phyloP scores from a whole-genome alignment of 2,113 vertebrate genomes.

The Mugil cephalus region DNA sequence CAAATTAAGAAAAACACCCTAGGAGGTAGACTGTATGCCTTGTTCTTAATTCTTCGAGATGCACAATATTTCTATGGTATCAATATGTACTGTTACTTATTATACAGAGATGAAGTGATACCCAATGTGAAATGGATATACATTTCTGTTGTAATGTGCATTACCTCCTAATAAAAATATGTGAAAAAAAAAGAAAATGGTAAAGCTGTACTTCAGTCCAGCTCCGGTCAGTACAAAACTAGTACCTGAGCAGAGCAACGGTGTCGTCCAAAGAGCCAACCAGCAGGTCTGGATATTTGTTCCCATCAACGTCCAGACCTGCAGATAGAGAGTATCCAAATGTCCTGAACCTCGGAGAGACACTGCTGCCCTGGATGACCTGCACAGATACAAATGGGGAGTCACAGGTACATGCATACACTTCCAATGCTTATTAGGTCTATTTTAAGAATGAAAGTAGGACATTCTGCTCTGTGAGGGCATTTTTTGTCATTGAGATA shows the following conservation, averaged over 20 bases:
- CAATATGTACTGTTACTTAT: too few species aligned
- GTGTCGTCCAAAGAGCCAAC: conserved; percentile 89
- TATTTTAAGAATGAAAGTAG: too few species aligned
- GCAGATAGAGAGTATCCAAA: conserved; percentile 93
- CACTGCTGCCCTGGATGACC: conserved; percentile 79
- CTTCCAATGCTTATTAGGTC: too few species aligned
- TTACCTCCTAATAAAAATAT: too few species aligned
- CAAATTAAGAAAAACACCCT: too few species aligned
- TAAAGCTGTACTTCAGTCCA: not conserved
- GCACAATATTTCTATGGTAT: too few species aligned
- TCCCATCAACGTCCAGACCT: conserved; percentile 88
- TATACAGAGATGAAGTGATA: too few species aligned
- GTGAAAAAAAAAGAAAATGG: too few species aligned
- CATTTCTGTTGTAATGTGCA: too few species aligned
- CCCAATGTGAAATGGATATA: too few species aligned
- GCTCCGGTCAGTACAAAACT: not conserved
- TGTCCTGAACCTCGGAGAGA: conserved; percentile 79
- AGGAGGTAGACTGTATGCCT: too few species aligned
- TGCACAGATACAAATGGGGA: conserved; percentile 19
- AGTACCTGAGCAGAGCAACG: conserved; percentile 88
- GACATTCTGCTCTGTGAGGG: fast-evolving
- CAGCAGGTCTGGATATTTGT: conserved; percentile 90
- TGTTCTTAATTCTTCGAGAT: too few species aligned
- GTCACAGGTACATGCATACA: not conserved
- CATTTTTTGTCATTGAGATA: not conserved